A percentile compares a stretch with the other conserved stretches of the same genome.
Evolutionary conservation across 2,113 vertebrate genomes (phyloP).

Genomic region (Oreotrochilus melanogaster): DNA sequence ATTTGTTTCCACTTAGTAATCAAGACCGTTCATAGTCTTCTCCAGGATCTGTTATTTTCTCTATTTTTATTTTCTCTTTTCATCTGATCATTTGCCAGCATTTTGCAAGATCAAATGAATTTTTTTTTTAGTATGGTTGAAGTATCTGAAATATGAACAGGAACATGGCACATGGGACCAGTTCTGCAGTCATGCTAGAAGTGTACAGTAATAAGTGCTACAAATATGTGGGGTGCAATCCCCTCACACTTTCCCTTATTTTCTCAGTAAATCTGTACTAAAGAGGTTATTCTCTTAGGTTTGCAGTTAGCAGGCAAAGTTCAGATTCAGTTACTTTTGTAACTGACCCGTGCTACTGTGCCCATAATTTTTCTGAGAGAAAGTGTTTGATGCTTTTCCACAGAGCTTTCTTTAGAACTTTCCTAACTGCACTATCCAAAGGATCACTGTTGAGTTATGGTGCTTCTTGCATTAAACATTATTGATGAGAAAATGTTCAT

Average conservation of each 20-base stretch:
- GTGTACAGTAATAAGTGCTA: neutral
- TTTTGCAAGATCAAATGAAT: neutral
- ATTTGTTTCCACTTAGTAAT: neutral
- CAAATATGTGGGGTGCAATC: neutral
- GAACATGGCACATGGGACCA: neutral
- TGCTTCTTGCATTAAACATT: constrained; percentile 56
- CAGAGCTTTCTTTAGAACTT: constrained; percentile 18
- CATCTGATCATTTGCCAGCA: neutral
- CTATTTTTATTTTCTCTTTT: neutral
- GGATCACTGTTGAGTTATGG: constrained; percentile 38
- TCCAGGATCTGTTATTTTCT: neutral
- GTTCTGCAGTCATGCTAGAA: neutral
- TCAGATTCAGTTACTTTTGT: neutral
- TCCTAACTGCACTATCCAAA: neutral
- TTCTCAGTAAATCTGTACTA: neutral
- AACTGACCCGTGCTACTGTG: neutral
- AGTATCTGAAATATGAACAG: neutral
- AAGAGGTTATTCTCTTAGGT: neutral
- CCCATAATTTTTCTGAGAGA: neutral
- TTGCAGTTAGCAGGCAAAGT: neutral
- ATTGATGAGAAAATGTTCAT: constrained; percentile 43
- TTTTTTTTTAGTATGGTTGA: neutral
- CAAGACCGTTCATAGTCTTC: neutral
- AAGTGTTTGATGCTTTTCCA: neutral
- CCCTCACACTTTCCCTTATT: neutral